Conservation (phyloP, 2,888 invertebrate genomes). For the Melipona beecheii region DNA sequence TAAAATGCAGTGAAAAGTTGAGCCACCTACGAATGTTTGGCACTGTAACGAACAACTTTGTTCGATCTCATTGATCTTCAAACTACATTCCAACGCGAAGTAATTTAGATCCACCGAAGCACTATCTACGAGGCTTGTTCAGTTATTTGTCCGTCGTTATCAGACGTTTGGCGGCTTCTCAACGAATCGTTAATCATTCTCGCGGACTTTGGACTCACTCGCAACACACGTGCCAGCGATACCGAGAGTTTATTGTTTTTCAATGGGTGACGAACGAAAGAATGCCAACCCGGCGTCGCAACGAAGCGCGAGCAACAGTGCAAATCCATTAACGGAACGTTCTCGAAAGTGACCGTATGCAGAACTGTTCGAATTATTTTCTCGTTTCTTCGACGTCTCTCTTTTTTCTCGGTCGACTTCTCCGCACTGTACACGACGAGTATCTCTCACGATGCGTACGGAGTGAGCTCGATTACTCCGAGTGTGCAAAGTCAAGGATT, state of each 20-base stretch:
- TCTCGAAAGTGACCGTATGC: not conserved
- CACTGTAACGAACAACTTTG: not conserved
- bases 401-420: too few species aligned
- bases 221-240: constrained; percentile 15
- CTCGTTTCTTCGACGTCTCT: too few species aligned
- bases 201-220: constrained; percentile 46
- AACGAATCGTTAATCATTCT: constrained; percentile 53
- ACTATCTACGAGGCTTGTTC: constrained; percentile 38
- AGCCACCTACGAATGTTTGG: not conserved
- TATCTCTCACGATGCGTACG: too few species aligned
- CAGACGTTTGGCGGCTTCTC: constrained; percentile 28
- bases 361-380: too few species aligned
- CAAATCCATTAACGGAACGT: not conserved
- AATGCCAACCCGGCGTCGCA: constrained; percentile 19
- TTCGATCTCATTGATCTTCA: too few species aligned
- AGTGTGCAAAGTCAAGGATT: not conserved
- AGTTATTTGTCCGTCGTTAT: constrained; percentile 43
- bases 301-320: constrained; percentile 1
- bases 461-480: not conserved
- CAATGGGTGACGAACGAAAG: constrained; percentile 53
- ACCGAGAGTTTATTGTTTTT: constrained; percentile 55
- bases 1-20: not conserved
- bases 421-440: too few species aligned
- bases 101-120: constrained; percentile 23
- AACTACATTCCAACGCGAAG: not conserved